These are phyloP conservation scores for Neolamprologus hecqui DNA, from an alignment of 2,113 vertebrate species.

Conservation along the genomic window DNA sequence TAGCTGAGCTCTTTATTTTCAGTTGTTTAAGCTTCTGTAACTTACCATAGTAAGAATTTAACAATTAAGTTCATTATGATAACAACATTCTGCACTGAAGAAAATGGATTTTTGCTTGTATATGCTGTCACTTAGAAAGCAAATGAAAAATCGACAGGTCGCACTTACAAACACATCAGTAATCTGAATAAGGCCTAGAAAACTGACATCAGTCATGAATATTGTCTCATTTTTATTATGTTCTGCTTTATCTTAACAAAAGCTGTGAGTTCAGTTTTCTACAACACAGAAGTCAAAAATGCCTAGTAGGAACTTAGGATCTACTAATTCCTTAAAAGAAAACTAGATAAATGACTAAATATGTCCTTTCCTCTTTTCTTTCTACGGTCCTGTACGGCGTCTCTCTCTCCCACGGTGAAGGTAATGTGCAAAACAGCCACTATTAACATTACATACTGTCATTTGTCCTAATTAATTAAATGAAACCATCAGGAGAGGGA, in stretches of 20 bases:
- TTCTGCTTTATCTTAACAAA: neutral
- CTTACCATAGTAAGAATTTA: neutral
- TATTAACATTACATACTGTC: neutral
- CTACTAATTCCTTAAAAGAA: neutral
- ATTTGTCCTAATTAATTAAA: conserved; percentile 10
- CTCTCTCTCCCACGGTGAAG: neutral
- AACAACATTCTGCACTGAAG: neutral
- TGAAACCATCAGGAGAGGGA: neutral
- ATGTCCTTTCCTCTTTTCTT: neutral
- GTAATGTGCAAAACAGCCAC: neutral
- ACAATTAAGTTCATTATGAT: neutral
- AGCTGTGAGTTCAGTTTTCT: neutral
- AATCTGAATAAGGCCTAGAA: neutral
- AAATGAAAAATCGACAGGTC: neutral
- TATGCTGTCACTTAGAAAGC: neutral
- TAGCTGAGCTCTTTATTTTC: neutral
- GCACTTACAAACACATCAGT: neutral
- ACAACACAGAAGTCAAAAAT: neutral
- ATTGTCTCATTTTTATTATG: neutral
- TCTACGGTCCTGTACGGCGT: neutral
- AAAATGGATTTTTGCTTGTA: neutral
- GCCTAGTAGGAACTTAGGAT: neutral
- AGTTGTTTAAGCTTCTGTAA: neutral
- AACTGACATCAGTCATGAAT: neutral
- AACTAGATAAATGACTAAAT: neutral